Conservation (phyloP, 2,113 vertebrate genomes). For the Paradisaea rubra region DNA sequence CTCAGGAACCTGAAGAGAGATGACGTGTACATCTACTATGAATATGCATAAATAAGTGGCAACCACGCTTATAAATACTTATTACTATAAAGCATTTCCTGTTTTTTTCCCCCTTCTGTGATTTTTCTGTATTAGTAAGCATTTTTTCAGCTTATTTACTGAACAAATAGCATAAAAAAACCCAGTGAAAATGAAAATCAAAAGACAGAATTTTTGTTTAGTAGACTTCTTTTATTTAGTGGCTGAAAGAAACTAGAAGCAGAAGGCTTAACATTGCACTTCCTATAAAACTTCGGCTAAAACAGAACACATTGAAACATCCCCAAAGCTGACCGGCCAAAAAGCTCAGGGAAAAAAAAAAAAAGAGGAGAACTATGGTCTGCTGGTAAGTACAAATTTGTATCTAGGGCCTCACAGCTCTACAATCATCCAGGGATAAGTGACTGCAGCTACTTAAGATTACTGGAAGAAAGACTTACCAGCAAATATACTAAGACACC, state of each 20-base stretch:
- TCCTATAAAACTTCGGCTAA: neutral
- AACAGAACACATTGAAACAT: neutral
- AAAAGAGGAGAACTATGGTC: neutral
- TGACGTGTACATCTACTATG: neutral
- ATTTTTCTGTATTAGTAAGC: neutral
- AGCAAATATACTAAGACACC: neutral
- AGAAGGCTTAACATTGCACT: neutral
- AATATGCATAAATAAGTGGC: neutral
- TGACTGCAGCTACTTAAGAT: neutral
- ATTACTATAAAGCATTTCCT: neutral
- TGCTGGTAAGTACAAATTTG: neutral
- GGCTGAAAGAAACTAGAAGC: neutral
- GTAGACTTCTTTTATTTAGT: neutral
- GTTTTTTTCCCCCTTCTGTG: neutral
- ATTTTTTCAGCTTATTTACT: neutral
- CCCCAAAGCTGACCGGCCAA: neutral
- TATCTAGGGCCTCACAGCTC: neutral
- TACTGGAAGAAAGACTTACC: neutral
- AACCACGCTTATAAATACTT: neutral
- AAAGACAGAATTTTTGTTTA: neutral
- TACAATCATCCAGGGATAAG: neutral
- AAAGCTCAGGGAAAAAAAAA: neutral
- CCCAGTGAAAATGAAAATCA: neutral
- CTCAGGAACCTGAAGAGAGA: constrained; percentile 84
- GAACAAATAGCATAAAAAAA: neutral